Evolutionary conservation across 2,888 invertebrate genomes (phyloP).

Genomic region (Gortyna flavago): DNA sequence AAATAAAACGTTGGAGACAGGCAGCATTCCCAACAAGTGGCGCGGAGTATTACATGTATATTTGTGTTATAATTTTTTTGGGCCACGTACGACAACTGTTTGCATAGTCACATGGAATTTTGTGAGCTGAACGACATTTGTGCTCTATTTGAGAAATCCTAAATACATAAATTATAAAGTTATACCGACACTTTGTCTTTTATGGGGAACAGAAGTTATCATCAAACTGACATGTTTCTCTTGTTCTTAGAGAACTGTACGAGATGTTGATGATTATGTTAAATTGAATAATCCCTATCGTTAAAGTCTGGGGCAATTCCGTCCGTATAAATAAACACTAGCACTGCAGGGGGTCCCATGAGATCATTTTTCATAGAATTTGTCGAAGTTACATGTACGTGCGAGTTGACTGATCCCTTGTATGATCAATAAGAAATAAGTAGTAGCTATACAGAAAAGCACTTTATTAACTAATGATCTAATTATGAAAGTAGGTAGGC

Average conservation of each 20-base stretch:
- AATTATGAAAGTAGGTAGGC: constrained; percentile 16
- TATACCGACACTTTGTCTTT: constrained; percentile 38
- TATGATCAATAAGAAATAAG: constrained; percentile 25
- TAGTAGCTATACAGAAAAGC: not conserved
- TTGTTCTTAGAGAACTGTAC: constrained; percentile 22
- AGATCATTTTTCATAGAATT: constrained; percentile 59
- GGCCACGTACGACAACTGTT: constrained; percentile 81
- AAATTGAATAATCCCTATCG: constrained; percentile 56
- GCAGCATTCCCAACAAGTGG: constrained; percentile 81
- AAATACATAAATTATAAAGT: constrained; percentile 64
- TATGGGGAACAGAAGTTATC: constrained; percentile 38
- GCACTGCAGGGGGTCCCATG: constrained; percentile 73
- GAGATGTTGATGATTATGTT: constrained; percentile 38
- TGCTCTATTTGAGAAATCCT: constrained; percentile 58
- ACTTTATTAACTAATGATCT: constrained; percentile 15
- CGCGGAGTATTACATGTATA: constrained; percentile 72
- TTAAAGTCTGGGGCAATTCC: constrained; percentile 62
- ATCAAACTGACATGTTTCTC: constrained; percentile 16
- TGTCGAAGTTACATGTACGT: constrained; percentile 47
- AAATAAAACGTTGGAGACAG: constrained; percentile 80
- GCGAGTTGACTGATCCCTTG: constrained; percentile 29
- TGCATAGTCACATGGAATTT: constrained; percentile 82
- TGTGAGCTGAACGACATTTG: constrained; percentile 69
- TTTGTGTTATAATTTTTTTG: constrained; percentile 85
- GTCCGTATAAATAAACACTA: constrained; percentile 73